A percentile compares a stretch with the other conserved stretches of the same genome.
These are phyloP conservation scores for Chrysopa pallens DNA, from an alignment of 1,140 invertebrate species.

Conservation along the genomic window DNA sequence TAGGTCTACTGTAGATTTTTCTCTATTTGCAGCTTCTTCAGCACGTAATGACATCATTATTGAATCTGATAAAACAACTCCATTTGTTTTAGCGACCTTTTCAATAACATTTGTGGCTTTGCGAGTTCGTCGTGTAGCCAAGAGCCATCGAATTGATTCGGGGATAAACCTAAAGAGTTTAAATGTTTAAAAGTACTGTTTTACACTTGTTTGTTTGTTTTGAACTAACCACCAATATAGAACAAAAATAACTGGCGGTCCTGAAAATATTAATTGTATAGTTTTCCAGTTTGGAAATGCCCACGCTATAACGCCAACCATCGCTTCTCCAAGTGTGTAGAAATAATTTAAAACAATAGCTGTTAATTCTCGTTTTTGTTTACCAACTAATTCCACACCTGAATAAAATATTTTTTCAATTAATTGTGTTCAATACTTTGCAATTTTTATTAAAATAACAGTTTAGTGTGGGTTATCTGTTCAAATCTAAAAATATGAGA, in stretches of 20 bases:
- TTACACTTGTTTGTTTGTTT: too few species aligned
- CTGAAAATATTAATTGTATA: constrained; percentile 35
- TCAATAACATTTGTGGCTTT: constrained; percentile 32
- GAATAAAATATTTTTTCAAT: too few species aligned
- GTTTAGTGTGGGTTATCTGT: too few species aligned
- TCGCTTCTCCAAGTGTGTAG: constrained; percentile 43
- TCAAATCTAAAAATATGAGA: too few species aligned
- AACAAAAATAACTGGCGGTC: constrained; percentile 32
- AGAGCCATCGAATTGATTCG: constrained; percentile 42
- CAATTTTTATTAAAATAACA: too few species aligned
- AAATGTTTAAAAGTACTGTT: not conserved
- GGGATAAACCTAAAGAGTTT: constrained; percentile 28
- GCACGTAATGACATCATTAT: constrained; percentile 18
- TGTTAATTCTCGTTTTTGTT: constrained; percentile 37
- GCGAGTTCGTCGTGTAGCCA: constrained; percentile 28
- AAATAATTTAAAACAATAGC: constrained; percentile 42
- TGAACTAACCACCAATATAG: constrained; percentile 30
- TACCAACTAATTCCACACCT: constrained; percentile 48
- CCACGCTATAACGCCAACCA: constrained; percentile 36
- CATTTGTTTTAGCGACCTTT: constrained; percentile 32
- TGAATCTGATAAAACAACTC: constrained; percentile 26
- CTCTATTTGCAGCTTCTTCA: constrained; percentile 4
- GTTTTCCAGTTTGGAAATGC: constrained; percentile 35
- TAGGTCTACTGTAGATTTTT: constrained; percentile 1
- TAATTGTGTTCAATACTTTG: too few species aligned